These are phyloP conservation scores for Drosophila azteca DNA, from an alignment of 1,140 invertebrate genomes.

Conservation along the genomic window DNA sequence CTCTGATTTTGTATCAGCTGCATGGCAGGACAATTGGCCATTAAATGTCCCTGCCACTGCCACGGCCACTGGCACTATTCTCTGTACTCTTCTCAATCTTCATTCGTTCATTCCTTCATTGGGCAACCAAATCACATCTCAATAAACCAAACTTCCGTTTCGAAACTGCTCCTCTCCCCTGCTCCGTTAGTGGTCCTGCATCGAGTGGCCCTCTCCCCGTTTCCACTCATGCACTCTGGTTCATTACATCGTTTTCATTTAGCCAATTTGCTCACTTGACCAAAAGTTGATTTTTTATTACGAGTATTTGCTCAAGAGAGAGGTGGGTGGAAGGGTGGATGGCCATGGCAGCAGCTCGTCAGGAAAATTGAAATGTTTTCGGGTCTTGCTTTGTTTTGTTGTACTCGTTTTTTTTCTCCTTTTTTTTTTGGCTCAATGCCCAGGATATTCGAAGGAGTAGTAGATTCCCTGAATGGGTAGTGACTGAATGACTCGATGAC, in stretches of 20 bases:
- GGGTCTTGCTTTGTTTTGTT: constrained; percentile 36
- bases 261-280: constrained; percentile 60
- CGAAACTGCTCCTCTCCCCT: neutral
- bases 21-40: too few species aligned
- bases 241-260: constrained; percentile 63
- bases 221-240: constrained; percentile 35
- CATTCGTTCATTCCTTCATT: constrained; percentile 8
- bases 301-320: too few species aligned
- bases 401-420: constrained; percentile 17
- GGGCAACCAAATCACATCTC: constrained; percentile 29
- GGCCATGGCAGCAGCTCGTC: constrained; percentile 17
- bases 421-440: constrained; percentile 26
- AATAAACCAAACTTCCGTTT: constrained; percentile 15
- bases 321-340: neutral
- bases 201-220: constrained; percentile 5
- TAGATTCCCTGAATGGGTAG: neutral
- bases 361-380: constrained; percentile 60
- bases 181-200: constrained; percentile 27
- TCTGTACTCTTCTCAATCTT: neutral
- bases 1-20: too few species aligned
- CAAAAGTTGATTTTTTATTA: constrained; percentile 47
- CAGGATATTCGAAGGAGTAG: neutral
- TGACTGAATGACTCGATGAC: constrained; percentile 3
- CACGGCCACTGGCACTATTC: neutral
- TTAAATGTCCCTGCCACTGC: neutral